Conservation (phyloP, 2,113 vertebrate genomes). For the Aythya baeri region DNA sequence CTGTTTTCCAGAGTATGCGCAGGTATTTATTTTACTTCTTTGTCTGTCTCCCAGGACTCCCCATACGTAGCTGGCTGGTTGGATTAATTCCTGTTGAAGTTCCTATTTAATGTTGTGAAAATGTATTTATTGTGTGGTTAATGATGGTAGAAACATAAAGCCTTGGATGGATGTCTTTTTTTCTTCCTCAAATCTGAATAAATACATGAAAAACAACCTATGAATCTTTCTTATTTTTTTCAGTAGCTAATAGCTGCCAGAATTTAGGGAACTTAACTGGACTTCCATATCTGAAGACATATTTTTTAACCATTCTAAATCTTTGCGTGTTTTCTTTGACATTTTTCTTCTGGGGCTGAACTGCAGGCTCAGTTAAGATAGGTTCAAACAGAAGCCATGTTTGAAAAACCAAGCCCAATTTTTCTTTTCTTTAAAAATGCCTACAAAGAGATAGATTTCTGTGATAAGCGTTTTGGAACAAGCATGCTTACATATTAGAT, state of each 20-base stretch:
- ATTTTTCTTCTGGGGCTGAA: not conserved
- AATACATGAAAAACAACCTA: not conserved
- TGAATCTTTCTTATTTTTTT: not conserved
- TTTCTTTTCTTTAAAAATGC: not conserved
- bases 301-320: not conserved
- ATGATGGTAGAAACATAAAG: not conserved
- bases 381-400: not conserved
- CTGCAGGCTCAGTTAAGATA: not conserved
- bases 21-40: not conserved
- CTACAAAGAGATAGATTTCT: not conserved
- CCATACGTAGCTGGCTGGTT: not conserved
- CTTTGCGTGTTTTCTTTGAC: not conserved
- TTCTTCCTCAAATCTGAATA: conserved; percentile 17
- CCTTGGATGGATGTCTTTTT: not conserved
- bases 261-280: not conserved
- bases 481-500: not conserved
- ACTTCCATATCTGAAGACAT: not conserved
- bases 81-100: not conserved
- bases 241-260: not conserved
- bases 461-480: not conserved
- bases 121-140: conserved; percentile 7
- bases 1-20: not conserved
- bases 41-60: not conserved
- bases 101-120: not conserved
- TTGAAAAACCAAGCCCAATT: not conserved